A percentile compares a stretch with the other conserved stretches of the same genome.
Evolutionary conservation across 35 echinoderm and acorn worm genomes (phyloP).

Genomic region (Apostichopus parvimensis): DNA sequence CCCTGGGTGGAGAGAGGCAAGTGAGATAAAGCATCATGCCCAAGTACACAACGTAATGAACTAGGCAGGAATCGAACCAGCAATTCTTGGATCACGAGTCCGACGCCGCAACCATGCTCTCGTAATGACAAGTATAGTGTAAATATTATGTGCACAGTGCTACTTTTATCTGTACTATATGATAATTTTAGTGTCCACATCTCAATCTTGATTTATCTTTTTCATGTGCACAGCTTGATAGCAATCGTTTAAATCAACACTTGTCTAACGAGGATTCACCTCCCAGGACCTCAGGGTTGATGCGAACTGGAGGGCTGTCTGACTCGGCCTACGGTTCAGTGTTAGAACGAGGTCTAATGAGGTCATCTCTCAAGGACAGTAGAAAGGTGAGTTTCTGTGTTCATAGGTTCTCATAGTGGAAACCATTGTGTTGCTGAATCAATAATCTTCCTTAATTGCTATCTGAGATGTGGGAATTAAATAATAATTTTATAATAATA

Average conservation of each 20-base stretch:
- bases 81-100: too few species aligned
- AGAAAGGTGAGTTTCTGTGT: neutral
- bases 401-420: too few species aligned
- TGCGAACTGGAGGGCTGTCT: slow-evolving; percentile 40
- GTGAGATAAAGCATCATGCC: too few species aligned
- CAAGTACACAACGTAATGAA: too few species aligned
- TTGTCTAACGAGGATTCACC: slow-evolving; percentile 16
- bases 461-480: too few species aligned
- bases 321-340: slow-evolving; percentile 78
- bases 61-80: too few species aligned
- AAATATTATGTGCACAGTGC: neutral
- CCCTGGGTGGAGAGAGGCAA: too few species aligned
- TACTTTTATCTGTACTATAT: neutral
- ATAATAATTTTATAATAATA: too few species aligned
- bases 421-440: too few species aligned
- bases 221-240: neutral
- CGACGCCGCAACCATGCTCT: too few species aligned
- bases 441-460: too few species aligned
- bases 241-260: neutral
- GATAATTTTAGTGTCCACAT: too few species aligned
- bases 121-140: neutral
- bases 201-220: neutral
- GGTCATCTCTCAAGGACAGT: slow-evolving; percentile 35
- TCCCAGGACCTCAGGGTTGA: slow-evolving; percentile 24
- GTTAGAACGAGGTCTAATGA: slow-evolving; percentile 47